These are phyloP conservation scores for Callyntrura sp. DNA, from an alignment of 2,888 invertebrate species.

Conservation along the genomic window DNA sequence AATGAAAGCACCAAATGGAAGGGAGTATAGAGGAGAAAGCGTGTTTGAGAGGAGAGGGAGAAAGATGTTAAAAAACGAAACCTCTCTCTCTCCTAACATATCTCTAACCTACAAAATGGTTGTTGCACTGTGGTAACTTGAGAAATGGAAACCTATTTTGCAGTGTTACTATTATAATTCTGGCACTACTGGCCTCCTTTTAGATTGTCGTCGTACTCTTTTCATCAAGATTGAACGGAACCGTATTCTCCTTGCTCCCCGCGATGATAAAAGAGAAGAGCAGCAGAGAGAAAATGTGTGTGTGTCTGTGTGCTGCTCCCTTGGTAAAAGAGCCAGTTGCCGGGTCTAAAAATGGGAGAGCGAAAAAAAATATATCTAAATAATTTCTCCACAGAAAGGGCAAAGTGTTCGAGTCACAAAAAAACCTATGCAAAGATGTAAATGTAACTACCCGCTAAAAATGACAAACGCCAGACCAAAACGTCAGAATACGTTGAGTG, in stretches of 20 bases:
- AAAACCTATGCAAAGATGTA: neutral
- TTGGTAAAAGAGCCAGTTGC: neutral
- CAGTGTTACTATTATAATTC: constrained; percentile 18
- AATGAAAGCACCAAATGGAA: constrained; percentile 16
- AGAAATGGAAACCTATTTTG: neutral
- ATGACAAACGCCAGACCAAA: neutral
- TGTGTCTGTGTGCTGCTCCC: neutral
- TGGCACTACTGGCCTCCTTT: neutral
- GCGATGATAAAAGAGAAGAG: neutral
- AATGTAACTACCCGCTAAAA: constrained; percentile 12
- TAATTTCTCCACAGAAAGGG: constrained; percentile 1
- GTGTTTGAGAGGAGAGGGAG: neutral
- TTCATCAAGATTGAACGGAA: constrained; percentile 33
- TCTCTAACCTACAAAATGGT: constrained; percentile 14
- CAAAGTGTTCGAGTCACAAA: constrained; percentile 23
- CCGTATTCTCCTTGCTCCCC: neutral
- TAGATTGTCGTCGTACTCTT: neutral
- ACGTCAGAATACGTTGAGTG: neutral
- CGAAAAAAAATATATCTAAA: neutral
- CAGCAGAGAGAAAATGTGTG: neutral
- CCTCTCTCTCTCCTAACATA: constrained; percentile 21
- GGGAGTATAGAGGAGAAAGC: neutral
- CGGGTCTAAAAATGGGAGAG: neutral
- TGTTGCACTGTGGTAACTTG: constrained; percentile 20
- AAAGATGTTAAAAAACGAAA: constrained; percentile 39